Evolutionary conservation across 2,113 vertebrate species (phyloP), one percentile per base, ranked within the genome.

Genomic region (Cariama cristata): DNA sequence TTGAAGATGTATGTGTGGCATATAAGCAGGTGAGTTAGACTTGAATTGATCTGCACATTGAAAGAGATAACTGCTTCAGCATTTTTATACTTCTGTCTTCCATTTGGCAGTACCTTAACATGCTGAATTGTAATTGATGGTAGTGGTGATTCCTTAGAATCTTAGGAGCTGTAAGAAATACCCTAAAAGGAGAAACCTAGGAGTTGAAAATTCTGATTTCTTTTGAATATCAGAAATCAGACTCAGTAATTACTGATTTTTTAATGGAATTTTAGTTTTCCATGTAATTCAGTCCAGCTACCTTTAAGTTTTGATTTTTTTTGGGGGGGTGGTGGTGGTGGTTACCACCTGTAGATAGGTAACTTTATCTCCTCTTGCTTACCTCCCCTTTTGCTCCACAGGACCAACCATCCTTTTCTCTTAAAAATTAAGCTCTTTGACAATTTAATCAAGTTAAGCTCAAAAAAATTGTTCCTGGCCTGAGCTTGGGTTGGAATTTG

Each of bases 401-500:
- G 94, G 94, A 89, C 80, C 86, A 95, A 81, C 55, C 88, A 96
- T 77, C 68, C 47, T 94, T 95, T 96, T 94, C 59, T 96, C 83
- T 96, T 97, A 89, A 96, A 95, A 94, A 59, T 91, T 95, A 96
- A 93, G 64, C 91, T 89, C 76, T 95, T 92, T 96, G 76, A 91
- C 86, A 95, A 27, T 94, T 96, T 95, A 91, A 95, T 52, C 80
- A 67, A 96, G 80, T 91, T 97, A 95, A 96, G 47, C 56, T 89
- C 80, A 97, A 77, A 96, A 93, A 90, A 95, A 38, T 35, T 74
- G 83, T 91, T 96, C 86, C 86, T 97, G 91, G 76, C 94, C 86
- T 96, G 86, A 94, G 52, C 86, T 91, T 94, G 94, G 86, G 72
- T 89, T 97, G 93, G 91, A 96, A 95, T 96, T 96, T 93, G 86